Evolutionary conservation across 2,113 vertebrate genomes (phyloP).

Genomic region (Eubucco bourcierii): DNA sequence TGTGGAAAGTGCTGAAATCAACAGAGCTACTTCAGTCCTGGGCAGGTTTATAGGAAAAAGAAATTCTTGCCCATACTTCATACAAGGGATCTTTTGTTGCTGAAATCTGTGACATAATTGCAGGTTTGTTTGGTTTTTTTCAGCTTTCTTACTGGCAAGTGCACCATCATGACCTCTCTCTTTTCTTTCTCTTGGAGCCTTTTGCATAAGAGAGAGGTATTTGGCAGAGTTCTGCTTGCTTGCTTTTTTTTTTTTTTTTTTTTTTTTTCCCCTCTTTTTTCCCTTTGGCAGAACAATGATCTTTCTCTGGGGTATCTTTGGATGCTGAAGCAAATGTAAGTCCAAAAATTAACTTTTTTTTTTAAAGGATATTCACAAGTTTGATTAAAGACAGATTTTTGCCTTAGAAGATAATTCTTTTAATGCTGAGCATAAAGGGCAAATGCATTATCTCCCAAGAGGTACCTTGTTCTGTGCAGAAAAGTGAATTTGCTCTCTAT

Average conservation of each 20-base stretch:
- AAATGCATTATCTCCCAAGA: neutral
- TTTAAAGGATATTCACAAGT: neutral
- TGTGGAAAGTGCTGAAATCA: neutral
- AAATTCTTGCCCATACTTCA: neutral
- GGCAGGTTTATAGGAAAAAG: neutral
- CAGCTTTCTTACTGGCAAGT: conserved; percentile 2
- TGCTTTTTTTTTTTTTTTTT: neutral
- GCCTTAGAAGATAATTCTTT: neutral
- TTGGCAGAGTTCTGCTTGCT: neutral
- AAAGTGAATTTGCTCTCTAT: neutral
- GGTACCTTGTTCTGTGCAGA: neutral
- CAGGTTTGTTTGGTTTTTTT: neutral
- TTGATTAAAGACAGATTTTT: neutral
- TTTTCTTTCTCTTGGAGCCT: conserved; percentile 8
- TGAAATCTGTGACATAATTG: conserved; percentile 26
- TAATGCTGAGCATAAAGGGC: neutral
- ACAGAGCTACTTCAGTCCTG: neutral
- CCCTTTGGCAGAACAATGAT: neutral
- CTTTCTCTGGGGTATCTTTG: neutral
- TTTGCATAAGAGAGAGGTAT: neutral
- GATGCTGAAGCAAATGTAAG: neutral
- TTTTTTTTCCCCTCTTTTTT: too few relatives aligned
- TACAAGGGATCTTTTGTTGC: conserved; percentile 17
- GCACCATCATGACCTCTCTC: neutral
- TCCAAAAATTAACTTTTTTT: neutral